These are phyloP conservation scores for Pseudococcus jackbeardsleyi DNA, from an alignment of 2,888 invertebrate species.

Conservation along the genomic window DNA sequence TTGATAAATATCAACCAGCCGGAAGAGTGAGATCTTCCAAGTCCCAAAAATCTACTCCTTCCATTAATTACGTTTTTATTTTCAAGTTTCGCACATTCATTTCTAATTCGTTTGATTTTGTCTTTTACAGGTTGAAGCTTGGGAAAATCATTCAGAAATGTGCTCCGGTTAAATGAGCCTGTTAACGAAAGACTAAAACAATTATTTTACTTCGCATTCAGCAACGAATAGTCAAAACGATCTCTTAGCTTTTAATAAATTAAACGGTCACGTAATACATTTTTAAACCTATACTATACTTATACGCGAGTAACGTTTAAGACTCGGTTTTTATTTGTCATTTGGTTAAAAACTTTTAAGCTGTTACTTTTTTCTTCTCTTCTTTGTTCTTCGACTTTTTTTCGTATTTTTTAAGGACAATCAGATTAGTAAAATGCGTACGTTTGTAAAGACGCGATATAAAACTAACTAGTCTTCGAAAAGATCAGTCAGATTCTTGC, in stretches of 20 bases:
- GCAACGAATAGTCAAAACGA: slow-evolving; percentile 67
- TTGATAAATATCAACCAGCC: no score
- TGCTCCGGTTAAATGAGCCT: slow-evolving; percentile 78
- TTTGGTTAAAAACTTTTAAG: background rate
- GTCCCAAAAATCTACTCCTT: no score
- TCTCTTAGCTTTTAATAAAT: slow-evolving; percentile 64
- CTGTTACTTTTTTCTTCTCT: background rate
- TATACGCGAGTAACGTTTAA: background rate
- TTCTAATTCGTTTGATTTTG: no score
- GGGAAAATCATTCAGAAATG: slow-evolving; percentile 90
- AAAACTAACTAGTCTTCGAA: slow-evolving; percentile 1
- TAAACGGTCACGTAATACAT: slow-evolving; percentile 45
- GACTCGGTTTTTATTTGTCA: slow-evolving; percentile 29
- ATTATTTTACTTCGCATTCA: slow-evolving; percentile 55
- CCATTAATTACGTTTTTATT: no score
- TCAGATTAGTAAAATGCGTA: slow-evolving; percentile 7
- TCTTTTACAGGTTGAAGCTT: slow-evolving; percentile 79
- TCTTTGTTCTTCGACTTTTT: slow-evolving; percentile 20
- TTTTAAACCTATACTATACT: slow-evolving; percentile 26
- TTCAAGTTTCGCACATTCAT: no score
- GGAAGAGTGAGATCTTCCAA: no score
- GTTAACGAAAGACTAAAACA: slow-evolving; percentile 59
- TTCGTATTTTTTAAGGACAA: slow-evolving; percentile 29
- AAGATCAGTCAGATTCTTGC: slow-evolving; percentile 40
- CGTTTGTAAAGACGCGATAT: background rate